Percentiles rank a stretch among this genome's conserved stretches.
These are phyloP conservation scores for Craniophora ligustri DNA, from an alignment of 2,888 invertebrate genomes.

Conservation along the genomic window DNA sequence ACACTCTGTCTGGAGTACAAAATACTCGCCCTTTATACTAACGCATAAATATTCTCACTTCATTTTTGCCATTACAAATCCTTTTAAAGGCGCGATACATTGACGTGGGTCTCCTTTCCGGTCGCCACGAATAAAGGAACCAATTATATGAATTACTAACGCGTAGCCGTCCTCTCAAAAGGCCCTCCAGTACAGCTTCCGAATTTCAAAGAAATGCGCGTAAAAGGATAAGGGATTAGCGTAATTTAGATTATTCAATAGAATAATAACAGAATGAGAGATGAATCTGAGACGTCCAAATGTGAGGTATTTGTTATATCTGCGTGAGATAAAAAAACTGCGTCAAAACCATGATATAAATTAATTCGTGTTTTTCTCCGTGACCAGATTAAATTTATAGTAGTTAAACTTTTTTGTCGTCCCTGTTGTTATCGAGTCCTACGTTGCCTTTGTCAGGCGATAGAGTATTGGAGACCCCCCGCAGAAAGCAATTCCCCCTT, in stretches of 20 bases:
- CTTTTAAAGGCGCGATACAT: conserved; percentile 76
- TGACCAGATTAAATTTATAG: conserved; percentile 60
- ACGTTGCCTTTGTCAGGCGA: conserved; percentile 72
- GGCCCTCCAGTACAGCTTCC: conserved; percentile 78
- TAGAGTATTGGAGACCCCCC: conserved; percentile 67
- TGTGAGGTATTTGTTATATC: conserved; percentile 52
- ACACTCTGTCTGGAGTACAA: conserved; percentile 77
- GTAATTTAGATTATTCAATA: conserved; percentile 72
- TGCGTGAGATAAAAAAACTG: conserved; percentile 36
- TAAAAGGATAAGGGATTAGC: conserved; percentile 77
- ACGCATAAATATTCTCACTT: conserved; percentile 71
- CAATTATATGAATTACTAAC: conserved; percentile 83
- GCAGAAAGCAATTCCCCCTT: conserved; percentile 74
- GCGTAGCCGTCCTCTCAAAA: conserved; percentile 67
- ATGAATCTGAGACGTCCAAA: conserved; percentile 49
- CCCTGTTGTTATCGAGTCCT: conserved; percentile 59
- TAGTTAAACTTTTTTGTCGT: conserved; percentile 64
- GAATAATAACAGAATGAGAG: conserved; percentile 52
- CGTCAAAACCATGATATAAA: conserved; percentile 52
- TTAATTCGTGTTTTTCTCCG: conserved; percentile 50
- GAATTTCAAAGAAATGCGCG: conserved; percentile 79
- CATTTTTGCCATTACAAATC: conserved; percentile 80
- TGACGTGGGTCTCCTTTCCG: conserved; percentile 85
- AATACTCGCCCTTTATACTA: conserved; percentile 64
- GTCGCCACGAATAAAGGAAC: conserved; percentile 76